A percentile compares a stretch with the other conserved stretches of the same genome.
Evolutionary conservation across 1,140 invertebrate genomes (phyloP).

Genomic region (Zaprionus gabonicus): DNA sequence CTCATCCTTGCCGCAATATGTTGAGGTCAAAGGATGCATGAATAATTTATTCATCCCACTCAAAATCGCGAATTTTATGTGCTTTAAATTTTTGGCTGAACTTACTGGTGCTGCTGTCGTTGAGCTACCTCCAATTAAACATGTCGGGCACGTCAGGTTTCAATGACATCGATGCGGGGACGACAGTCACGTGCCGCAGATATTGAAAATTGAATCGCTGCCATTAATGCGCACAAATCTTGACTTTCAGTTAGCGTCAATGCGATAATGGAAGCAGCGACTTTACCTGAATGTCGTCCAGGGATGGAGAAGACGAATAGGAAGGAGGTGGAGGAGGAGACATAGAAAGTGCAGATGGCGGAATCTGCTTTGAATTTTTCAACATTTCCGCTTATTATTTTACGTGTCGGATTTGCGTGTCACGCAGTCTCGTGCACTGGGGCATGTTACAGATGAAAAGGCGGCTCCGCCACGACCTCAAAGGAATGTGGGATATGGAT

Average conservation of each 20-base stretch:
- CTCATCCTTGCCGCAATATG: not conserved
- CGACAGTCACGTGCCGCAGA: conserved; percentile 74
- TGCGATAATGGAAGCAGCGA: conserved; percentile 65
- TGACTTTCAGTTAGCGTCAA: conserved; percentile 75
- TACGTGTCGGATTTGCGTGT: conserved; percentile 77
- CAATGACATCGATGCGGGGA: conserved; percentile 66
- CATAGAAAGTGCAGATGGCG: conserved; percentile 27
- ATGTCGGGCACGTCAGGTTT: conserved; percentile 77
- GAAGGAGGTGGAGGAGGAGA: not conserved
- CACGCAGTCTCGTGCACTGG: conserved; percentile 56
- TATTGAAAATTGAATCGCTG: conserved; percentile 80
- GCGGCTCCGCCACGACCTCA: not conserved
- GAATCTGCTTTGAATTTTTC: conserved; percentile 81
- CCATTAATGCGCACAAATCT: conserved; percentile 80
- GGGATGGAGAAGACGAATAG: not conserved
- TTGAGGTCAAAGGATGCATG: not conserved
- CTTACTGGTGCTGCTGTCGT: not conserved
- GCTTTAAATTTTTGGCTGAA: conserved; percentile 33
- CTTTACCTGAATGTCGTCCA: conserved; percentile 7
- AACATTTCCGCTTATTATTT: conserved; percentile 83
- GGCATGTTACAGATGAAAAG: conserved; percentile 26
- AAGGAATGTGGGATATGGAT: not conserved
- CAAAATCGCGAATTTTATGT: conserved; percentile 16
- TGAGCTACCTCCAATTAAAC: conserved; percentile 63
- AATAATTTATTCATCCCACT: conserved; percentile 16